Evolutionary conservation across 2,797 vertebrate genomes (phyloP).

Genomic region (Argya squamiceps): DNA sequence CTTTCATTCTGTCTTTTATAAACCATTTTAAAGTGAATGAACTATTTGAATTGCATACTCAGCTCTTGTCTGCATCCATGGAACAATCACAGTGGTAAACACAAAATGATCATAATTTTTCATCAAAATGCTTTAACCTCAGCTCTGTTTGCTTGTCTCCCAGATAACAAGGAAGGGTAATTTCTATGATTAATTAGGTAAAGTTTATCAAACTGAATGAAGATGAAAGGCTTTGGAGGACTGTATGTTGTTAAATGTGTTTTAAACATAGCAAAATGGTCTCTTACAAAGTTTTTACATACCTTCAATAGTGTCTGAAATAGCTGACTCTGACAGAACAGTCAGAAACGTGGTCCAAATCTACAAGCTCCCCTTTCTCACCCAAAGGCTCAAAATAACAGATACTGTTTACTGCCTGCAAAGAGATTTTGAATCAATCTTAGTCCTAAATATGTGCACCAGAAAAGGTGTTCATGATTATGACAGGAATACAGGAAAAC

Average conservation of each 20-base stretch:
- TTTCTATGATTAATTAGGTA: neutral
- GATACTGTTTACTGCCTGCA: neutral
- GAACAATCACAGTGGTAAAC: neutral
- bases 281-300: neutral
- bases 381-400: neutral
- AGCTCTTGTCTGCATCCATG: neutral
- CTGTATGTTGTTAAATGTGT: neutral
- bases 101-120: neutral
- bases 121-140: conserved; percentile 13
- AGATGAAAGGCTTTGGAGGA: conserved; percentile 7
- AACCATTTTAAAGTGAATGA: neutral
- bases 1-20: conserved; percentile 20
- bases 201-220: neutral
- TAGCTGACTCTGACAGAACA: neutral
- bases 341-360: neutral
- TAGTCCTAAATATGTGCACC: neutral
- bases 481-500: neutral
- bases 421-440: neutral
- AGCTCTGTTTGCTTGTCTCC: neutral
- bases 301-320: neutral
- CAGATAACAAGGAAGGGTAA: neutral
- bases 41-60: conserved; percentile 38
- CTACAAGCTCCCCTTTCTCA: neutral
- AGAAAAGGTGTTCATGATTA: neutral
- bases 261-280: neutral